Base-by-base conservation (phyloP, 2,113 vertebrate species). In the Mormyrus iriodes region DNA sequence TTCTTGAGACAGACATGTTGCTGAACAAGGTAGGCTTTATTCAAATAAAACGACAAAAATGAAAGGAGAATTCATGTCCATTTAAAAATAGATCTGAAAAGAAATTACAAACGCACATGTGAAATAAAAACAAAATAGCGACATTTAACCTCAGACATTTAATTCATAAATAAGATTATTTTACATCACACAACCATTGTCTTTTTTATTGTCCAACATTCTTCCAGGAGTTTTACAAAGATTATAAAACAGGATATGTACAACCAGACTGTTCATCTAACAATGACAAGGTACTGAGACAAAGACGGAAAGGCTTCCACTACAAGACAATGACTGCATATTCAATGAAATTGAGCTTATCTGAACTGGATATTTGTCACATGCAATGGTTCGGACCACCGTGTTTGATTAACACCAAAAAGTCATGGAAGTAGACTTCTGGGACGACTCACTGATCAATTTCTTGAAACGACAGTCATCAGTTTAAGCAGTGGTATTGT, bases 191-290 rank as follows among this genome's bases (percentile, higher is more conserved):
- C 69, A 91, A 87, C 92, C 88, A 92, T 93, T 89, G 92, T 92
- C 92, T 93, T 90, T 89, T 89, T 88, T 21, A 42, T 53, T 89
- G 89, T 91, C 48, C 88, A 91, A 94, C 93, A 94, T 93, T 94
- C 89, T 91, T 91, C 61, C 88, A 83, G 90, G 93, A 86, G 83
- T 94, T 91, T 93, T 93, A 93, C 94, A 95, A 93, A 94, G 93
- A 94, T 94, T 95, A 95, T 93, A 96, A 96, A 96, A 96, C 93
- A 94, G 89, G 90, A 95, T 95, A 95, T 95, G 91, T 96, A 96
- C 95, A 96, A 93, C 93, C 91, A 91, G 93, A 95, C 91, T 65
- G 93, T 79, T 87, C 21, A 91, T 94, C 93, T 91, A 92, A 87
- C 58, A 79, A 87, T 55, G 46, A 90, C 65, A 79, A 52, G 31